Evolutionary conservation across 2,113 vertebrate species (phyloP).

Genomic region (Indicator maculatus): DNA sequence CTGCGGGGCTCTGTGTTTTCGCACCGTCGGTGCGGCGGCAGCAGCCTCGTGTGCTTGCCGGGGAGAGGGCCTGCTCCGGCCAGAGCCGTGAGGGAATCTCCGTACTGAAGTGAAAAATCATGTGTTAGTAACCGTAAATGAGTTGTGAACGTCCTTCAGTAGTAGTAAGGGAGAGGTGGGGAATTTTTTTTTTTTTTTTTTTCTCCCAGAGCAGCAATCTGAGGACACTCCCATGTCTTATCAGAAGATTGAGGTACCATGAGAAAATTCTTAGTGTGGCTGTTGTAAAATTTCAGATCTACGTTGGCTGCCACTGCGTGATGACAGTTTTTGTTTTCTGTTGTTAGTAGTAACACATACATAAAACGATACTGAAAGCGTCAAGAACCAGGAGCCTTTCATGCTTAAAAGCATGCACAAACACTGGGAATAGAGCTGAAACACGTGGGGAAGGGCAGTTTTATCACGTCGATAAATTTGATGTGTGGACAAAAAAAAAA

Average conservation of each 20-base stretch:
- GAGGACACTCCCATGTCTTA: not conserved
- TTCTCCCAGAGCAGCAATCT: not conserved
- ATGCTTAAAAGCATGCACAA: not conserved
- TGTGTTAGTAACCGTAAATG: fast-evolving
- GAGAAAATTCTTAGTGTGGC: not conserved
- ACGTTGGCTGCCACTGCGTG: fast-evolving
- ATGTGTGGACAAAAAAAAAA: not conserved
- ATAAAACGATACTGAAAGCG: not conserved
- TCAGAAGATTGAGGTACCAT: not conserved
- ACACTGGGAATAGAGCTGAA: not conserved
- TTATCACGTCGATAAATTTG: not conserved
- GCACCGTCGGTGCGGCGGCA: not conserved
- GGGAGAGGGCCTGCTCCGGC: too few species aligned
- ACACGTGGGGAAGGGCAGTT: fast-evolving
- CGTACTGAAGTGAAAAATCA: fast-evolving
- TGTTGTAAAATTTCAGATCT: not conserved
- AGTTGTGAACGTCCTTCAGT: not conserved
- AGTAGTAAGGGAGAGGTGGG: fast-evolving
- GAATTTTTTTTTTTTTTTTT: fast-evolving
- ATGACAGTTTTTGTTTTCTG: not conserved
- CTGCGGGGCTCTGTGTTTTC: too few species aligned
- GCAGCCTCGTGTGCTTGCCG: not conserved
- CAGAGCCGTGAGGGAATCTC: fast-evolving
- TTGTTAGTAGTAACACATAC: not conserved
- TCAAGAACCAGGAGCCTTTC: not conserved